Base-by-base conservation (phyloP, 2,113 vertebrate species). In the Dendropsophus ebraccatus region DNA sequence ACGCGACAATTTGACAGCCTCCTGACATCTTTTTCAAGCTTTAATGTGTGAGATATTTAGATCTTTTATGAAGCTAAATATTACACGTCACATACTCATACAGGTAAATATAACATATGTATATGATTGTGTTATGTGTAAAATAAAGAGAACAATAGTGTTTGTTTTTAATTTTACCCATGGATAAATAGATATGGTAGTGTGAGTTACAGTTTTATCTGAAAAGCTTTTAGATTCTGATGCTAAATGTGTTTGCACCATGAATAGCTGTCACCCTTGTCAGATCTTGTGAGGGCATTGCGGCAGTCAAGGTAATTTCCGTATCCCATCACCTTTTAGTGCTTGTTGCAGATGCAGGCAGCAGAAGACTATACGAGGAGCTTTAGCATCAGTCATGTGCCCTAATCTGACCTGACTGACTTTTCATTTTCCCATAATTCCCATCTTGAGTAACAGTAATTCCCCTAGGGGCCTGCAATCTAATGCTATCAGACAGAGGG, bases 291-390 rank as follows among this genome's bases (percentile, higher is more conserved):
- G 28, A 50, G 73, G 30, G 25, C 49, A 77, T 77, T 75, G 41
- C 23, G 25, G 45, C 73, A 13, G 37, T 25, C 45, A 30, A 75
- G 49, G 74, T 77, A 54, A 77, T 77, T 54, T 77, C 74, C 21
- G 30, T 78, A 35, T 56, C 19, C 0, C 28, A 32, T 50, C 50
- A 23, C 52, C 49, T 77, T 77, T 13, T 77, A 54, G 49, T 54
- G 50, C 30, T 52, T 76, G 16, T 77, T 30, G 74, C 25, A 21
- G 49, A n/a, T n/a, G n/a, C n/a, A n/a, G n/a, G n/a, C n/a, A n/a
- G 7, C 45, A 76, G 35, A 56, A 56, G 75, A 77, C 50, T 0
- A 50, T 52, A 28, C 47, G 9, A 16, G 11, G 25, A 45, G 14
- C 72, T 49, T 28, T 7, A 54, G 8, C 75, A 78, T 12, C 12